phyloP scores from a whole-genome alignment of 2,888 invertebrate species.

The Brenthis hecate region DNA sequence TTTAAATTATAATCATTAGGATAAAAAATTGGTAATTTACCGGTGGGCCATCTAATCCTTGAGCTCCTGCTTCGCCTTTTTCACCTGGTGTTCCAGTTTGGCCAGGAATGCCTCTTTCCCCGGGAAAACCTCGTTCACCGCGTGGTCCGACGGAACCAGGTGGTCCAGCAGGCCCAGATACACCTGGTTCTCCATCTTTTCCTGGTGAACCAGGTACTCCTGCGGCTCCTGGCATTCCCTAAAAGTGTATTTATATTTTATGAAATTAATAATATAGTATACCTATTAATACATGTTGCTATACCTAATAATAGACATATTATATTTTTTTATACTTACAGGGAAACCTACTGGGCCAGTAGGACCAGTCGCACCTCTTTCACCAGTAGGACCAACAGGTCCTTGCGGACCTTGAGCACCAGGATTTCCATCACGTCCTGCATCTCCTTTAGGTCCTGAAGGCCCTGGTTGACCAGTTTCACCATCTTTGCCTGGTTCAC shows the following conservation, averaged over 20 bases:
- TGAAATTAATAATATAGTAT: background rate
- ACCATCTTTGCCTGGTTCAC: constrained; percentile 91
- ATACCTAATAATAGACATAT: background rate
- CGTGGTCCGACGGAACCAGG: constrained; percentile 84
- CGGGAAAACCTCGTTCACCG: constrained; percentile 87
- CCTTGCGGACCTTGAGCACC: constrained; percentile 90
- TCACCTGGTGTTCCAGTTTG: constrained; percentile 85
- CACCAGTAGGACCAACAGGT: constrained; percentile 86
- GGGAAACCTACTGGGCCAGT: constrained; percentile 91
- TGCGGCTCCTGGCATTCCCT: constrained; percentile 88
- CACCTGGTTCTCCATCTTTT: constrained; percentile 90
- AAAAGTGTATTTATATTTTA: constrained; percentile 13
- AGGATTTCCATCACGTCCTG: constrained; percentile 89
- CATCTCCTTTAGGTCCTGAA: constrained; percentile 89
- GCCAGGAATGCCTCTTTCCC: constrained; percentile 88
- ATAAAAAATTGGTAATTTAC: constrained; percentile 60
- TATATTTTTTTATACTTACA: constrained; percentile 63
- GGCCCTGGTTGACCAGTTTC: constrained; percentile 88
- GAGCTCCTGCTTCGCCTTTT: constrained; percentile 85
- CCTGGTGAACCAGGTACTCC: constrained; percentile 89
- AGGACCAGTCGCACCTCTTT: constrained; percentile 89
- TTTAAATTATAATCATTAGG: background rate
- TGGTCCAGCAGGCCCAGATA: constrained; percentile 85
- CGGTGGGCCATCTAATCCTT: constrained; percentile 86
- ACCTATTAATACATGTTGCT: background rate